Evolutionary conservation across 2,113 vertebrate genomes (phyloP), one percentile per base, ranked within the genome.

Genomic region (Collichthys lucidus): DNA sequence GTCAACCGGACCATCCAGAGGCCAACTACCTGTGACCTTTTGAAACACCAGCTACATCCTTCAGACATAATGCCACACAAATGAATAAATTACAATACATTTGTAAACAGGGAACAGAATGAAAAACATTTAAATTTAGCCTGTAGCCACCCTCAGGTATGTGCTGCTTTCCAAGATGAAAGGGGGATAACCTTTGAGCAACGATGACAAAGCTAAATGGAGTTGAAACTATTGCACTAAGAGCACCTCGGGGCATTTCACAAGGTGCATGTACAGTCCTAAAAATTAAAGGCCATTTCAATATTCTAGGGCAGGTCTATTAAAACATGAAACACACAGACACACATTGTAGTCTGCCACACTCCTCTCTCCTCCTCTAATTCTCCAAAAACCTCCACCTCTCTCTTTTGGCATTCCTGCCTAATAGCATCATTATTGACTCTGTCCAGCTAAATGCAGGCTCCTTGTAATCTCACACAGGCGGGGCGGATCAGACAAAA

Each of bases 391-490:
- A 78, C 70, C 87, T 88, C 90, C 85, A 80, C 86, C 79, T 91
- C 86, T 83, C 70, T 88, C 77, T 65, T 91, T 82, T 62, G 82
- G 86, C 94, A 96, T 96, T 95, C 95, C 92, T 91, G 85, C 79
- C 89, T 95, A 94, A 95, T 95, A 79, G 93, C 92, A 94, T 95
- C 93, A 94, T 94, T 93, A 94, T 86, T 92, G 90, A 92, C 92
- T 89, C 53, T 82, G 91, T 92, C 90, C 91, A 91, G 89, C 85
- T 88, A 87, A 93, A 91, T 62, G 77, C 90, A 79, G 75, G 84
- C 79, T 90, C 92, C 88, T 92, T 94, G 91, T 96, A 95, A 95
- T 95, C 93, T 94, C 83, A 69, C 60, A 80, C 15, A 31, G 91
- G 91, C 2, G 85, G 87, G 86, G 82, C 15, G 62, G 68, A 78